These are phyloP conservation scores for Dufourea novaeangliae DNA, from an alignment of 1,140 invertebrate species.

Conservation along the genomic window DNA sequence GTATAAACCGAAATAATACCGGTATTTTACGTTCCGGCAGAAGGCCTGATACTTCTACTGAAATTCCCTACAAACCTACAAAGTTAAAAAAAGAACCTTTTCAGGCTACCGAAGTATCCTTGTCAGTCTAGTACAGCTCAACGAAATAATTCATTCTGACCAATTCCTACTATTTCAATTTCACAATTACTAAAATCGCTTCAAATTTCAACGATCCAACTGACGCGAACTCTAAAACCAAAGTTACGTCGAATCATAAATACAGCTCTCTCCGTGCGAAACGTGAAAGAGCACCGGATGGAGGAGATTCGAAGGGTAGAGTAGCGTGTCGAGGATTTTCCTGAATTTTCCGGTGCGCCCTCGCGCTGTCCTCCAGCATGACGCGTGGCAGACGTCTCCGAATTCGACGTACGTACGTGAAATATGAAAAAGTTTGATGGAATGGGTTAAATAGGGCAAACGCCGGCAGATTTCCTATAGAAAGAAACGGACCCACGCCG, in stretches of 20 bases:
- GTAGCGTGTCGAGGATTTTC: background rate
- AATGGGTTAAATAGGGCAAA: constrained; percentile 36
- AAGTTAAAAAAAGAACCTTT: no score
- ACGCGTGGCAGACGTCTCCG: background rate
- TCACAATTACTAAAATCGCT: no score
- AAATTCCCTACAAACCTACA: no score
- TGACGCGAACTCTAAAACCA: background rate
- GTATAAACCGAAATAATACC: no score
- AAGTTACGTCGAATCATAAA: background rate
- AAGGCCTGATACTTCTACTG: no score
- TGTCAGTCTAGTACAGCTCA: no score
- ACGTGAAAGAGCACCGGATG: background rate
- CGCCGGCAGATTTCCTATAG: constrained; percentile 38
- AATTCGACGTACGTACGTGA: constrained; percentile 9
- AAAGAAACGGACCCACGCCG: constrained; percentile 27
- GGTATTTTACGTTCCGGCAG: no score
- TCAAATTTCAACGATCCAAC: no score
- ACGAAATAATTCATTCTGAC: no score
- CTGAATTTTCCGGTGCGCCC: background rate
- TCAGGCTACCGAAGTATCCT: no score
- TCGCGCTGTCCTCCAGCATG: background rate
- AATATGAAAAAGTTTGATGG: constrained; percentile 34
- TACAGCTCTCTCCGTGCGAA: background rate
- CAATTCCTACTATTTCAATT: no score
- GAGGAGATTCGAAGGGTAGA: background rate